A percentile compares a stretch with the other conserved stretches of the same genome.
Evolutionary conservation across 2,113 vertebrate genomes (phyloP).

Genomic region (Elephas maximus): DNA sequence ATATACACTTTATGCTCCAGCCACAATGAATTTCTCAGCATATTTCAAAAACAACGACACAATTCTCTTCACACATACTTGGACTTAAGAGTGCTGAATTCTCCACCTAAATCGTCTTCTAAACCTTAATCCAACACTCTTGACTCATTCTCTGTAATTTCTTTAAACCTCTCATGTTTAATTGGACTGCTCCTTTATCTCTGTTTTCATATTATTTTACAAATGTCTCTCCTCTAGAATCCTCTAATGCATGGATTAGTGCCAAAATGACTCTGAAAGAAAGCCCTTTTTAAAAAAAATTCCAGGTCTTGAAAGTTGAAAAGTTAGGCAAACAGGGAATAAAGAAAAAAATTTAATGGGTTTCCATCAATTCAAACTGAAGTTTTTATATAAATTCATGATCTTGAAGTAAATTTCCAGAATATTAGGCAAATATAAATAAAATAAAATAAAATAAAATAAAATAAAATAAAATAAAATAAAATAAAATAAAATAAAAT

Average conservation of each 20-base stretch:
- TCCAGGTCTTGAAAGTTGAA: background rate
- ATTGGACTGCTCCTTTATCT: background rate
- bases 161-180: background rate
- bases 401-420: slow-evolving; percentile 35
- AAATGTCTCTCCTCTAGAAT: slow-evolving; percentile 16
- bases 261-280: background rate
- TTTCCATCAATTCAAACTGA: slow-evolving; percentile 11
- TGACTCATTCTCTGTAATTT: background rate
- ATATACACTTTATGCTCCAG: background rate
- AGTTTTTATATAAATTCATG: background rate
- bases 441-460: no score
- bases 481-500: no score
- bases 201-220: slow-evolving; percentile 18
- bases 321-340: background rate
- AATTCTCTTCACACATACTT: background rate
- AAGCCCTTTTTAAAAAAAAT: background rate
- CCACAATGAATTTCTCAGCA: background rate
- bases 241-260: background rate
- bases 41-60: background rate
- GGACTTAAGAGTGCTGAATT: background rate
- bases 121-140: background rate
- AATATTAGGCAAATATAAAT: slow-evolving; percentile 27
- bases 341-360: slow-evolving; percentile 5
- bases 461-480: no score
- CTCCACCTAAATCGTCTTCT: background rate